These are phyloP conservation scores for Leucophenga montana DNA, from an alignment of 2,888 invertebrate species.

Conservation along the genomic window DNA sequence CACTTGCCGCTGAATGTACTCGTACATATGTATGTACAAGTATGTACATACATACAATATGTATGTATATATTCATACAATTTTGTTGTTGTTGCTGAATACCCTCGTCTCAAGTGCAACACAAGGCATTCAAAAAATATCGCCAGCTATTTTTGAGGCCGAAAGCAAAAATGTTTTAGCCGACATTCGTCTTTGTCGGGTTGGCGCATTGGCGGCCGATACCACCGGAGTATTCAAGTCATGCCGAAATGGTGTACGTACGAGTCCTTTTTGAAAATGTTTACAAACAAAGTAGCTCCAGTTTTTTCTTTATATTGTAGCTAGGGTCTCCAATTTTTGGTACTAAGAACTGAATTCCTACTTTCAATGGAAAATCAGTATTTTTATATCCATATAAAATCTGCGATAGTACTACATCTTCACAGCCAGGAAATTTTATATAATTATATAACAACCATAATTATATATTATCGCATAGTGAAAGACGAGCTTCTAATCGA, in stretches of 20 bases:
- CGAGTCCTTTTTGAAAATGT: no score
- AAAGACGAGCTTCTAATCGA: no score
- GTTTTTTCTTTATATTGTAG: no score
- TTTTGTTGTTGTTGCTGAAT: not conserved
- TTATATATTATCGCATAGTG: no score
- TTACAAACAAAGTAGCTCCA: no score
- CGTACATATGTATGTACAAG: not conserved
- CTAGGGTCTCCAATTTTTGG: no score
- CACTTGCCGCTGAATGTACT: not conserved
- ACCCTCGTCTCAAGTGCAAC: constrained; percentile 17
- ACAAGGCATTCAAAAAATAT: not conserved
- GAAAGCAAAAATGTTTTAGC: not conserved
- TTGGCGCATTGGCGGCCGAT: not conserved
- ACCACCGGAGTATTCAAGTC: not conserved
- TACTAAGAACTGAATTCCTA: no score
- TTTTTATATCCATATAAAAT: no score
- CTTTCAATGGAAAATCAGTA: no score
- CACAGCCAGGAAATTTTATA: no score
- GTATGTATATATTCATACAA: not conserved
- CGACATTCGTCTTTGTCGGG: not conserved
- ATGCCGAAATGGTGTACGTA: not conserved
- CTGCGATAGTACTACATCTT: no score
- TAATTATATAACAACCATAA: no score
- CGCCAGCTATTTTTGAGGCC: not conserved
- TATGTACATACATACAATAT: not conserved